These are phyloP conservation scores for Drosophila rufa DNA, from an alignment of 1,140 invertebrate species.

Conservation along the genomic window DNA sequence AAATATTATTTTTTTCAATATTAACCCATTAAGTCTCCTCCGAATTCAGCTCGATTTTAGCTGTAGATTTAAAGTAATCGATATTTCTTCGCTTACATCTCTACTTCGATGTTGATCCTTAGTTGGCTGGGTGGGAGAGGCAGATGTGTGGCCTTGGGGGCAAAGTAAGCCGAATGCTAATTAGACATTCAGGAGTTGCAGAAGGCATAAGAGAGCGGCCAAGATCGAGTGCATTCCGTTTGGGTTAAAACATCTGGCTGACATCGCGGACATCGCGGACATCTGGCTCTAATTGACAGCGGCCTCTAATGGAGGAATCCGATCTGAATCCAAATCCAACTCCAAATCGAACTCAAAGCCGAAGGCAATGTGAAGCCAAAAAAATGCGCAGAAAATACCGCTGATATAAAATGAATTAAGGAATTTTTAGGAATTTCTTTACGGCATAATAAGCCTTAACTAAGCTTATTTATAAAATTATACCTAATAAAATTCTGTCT, in stretches of 20 bases:
- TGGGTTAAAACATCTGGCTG: conserved; percentile 23
- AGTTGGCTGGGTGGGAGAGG: conserved; percentile 3
- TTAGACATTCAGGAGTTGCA: conserved; percentile 26
- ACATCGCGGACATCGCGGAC: conserved; percentile 34
- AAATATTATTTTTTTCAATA: background rate
- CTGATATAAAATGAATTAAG: background rate
- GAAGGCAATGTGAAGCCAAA: background rate
- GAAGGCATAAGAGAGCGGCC: background rate
- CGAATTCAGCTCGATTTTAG: too few relatives aligned
- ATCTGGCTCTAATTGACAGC: conserved; percentile 44
- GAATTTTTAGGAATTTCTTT: background rate
- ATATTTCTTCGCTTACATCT: background rate
- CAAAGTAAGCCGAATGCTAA: conserved; percentile 37
- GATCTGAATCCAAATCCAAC: conserved; percentile 15
- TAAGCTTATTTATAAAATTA: too few relatives aligned
- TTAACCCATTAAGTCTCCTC: too few relatives aligned
- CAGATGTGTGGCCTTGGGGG: conserved; percentile 26
- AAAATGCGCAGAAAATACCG: conserved; percentile 22
- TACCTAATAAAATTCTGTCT: too few relatives aligned
- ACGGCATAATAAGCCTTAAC: too few relatives aligned
- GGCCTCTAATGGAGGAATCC: conserved; percentile 45
- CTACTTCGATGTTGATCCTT: background rate
- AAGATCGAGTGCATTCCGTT: conserved; percentile 34
- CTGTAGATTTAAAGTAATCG: background rate
- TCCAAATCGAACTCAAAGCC: conserved; percentile 8